phyloP scores from a whole-genome alignment of 2,113 vertebrate genomes.

The Promerops cafer region DNA sequence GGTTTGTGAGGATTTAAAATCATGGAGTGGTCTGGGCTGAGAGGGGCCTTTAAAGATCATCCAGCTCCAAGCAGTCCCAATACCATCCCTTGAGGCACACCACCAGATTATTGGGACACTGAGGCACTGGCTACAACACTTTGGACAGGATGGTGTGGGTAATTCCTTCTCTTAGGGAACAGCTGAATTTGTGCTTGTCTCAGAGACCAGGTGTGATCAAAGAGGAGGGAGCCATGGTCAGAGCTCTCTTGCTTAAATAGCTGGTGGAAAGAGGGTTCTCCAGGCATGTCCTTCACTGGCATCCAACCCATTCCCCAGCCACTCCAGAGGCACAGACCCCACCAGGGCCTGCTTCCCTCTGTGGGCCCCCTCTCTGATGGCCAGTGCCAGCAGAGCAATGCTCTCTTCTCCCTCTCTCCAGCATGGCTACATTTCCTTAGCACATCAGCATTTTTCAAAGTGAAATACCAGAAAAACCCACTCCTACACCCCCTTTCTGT shows the following conservation, averaged over 20 bases:
- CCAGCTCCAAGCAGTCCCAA: not conserved
- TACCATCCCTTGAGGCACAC: not conserved
- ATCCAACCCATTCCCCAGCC: not conserved
- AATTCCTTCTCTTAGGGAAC: not conserved
- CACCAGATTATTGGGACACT: rapidly evolving
- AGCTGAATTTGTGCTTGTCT: not conserved
- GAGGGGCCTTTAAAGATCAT: not conserved
- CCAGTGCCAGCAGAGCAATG: not conserved
- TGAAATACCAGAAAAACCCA: not conserved
- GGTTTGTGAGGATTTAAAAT: not conserved
- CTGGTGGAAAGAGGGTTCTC: not conserved
- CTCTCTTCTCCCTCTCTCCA: not conserved
- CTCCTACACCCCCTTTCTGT: not conserved
- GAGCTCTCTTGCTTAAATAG: not conserved
- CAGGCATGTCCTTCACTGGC: not conserved
- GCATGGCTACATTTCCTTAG: not conserved
- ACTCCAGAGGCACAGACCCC: not conserved
- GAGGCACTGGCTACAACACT: not conserved
- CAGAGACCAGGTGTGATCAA: not conserved
- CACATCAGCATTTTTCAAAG: not conserved
- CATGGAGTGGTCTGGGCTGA: not conserved
- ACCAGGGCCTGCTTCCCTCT: not conserved
- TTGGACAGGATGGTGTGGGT: not conserved
- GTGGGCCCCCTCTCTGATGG: not conserved
- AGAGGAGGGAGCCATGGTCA: not conserved